Conservation (phyloP, 1,140 invertebrate species). For the Cydia fagiglandana region DNA sequence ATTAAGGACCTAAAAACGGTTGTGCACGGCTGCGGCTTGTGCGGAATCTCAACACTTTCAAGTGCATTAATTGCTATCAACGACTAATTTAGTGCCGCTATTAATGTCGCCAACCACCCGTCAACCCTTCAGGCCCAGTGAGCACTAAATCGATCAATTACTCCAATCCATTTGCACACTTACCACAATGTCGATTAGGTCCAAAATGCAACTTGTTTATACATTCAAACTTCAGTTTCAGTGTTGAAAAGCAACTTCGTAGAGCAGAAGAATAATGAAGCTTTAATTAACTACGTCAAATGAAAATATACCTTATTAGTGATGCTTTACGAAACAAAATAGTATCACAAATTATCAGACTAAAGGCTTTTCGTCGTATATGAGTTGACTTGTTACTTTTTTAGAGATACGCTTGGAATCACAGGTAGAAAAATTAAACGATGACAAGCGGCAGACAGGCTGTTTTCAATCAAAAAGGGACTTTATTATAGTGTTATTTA, state of each 20-base stretch:
- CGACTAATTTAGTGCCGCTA: neutral
- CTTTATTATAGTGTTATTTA: neutral
- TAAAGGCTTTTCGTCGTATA: neutral
- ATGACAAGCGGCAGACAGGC: neutral
- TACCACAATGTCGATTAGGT: neutral
- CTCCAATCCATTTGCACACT: neutral
- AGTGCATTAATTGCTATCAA: constrained; percentile 14
- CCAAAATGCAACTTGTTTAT: neutral
- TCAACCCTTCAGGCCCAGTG: neutral
- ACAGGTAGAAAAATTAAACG: neutral
- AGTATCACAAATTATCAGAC: neutral
- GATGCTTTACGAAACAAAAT: neutral
- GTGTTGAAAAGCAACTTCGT: neutral
- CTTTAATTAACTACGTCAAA: neutral
- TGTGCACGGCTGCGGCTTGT: neutral
- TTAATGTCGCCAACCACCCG: neutral
- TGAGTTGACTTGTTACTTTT: neutral
- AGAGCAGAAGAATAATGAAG: neutral
- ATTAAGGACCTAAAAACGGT: neutral
- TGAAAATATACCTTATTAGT: neutral
- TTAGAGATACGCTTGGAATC: neutral
- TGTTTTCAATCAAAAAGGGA: neutral
- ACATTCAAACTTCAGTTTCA: neutral
- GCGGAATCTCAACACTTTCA: constrained; percentile 4
- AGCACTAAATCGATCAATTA: neutral